Evolutionary conservation across 2,888 invertebrate genomes (phyloP).

Genomic region (Hemicrepidius hirtus): DNA sequence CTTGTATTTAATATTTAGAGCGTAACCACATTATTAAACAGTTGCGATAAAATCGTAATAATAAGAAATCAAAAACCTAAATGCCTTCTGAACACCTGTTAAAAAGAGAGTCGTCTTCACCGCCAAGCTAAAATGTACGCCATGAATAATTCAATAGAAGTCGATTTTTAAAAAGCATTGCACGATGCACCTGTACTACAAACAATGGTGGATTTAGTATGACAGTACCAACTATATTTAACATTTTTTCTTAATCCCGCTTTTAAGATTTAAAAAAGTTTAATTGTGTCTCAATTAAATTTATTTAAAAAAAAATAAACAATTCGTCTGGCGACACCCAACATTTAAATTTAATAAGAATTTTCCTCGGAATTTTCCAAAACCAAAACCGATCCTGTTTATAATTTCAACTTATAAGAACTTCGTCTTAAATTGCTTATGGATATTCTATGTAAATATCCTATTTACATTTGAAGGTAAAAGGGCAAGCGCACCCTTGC

Average conservation of each 20-base stretch:
- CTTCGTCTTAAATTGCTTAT: slow-evolving; percentile 11
- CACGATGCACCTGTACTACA: slow-evolving; percentile 42
- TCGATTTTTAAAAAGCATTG: slow-evolving; percentile 39
- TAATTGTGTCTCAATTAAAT: too few relatives aligned
- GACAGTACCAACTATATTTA: slow-evolving; percentile 35
- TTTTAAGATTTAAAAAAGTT: too few relatives aligned
- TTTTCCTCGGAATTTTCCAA: not conserved
- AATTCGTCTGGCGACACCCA: too few relatives aligned
- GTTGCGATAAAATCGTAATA: slow-evolving; percentile 18
- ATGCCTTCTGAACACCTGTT: slow-evolving; percentile 35
- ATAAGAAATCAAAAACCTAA: slow-evolving; percentile 25
- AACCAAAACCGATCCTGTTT: not conserved
- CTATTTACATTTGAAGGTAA: slow-evolving; percentile 4
- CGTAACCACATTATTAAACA: slow-evolving; percentile 19
- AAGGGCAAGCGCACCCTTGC: not conserved
- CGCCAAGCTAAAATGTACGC: slow-evolving; percentile 35
- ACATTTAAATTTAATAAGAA: too few relatives aligned
- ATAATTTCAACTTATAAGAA: not conserved
- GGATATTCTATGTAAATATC: slow-evolving; percentile 18
- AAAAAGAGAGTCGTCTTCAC: slow-evolving; percentile 27
- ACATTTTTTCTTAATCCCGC: too few relatives aligned
- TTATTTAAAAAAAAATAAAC: too few relatives aligned
- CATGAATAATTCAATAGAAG: slow-evolving; percentile 45
- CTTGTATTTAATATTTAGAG: slow-evolving; percentile 21
- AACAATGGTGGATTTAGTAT: slow-evolving; percentile 37